Conservation (phyloP, 1,140 invertebrate genomes). For the Drosophila tani region DNA sequence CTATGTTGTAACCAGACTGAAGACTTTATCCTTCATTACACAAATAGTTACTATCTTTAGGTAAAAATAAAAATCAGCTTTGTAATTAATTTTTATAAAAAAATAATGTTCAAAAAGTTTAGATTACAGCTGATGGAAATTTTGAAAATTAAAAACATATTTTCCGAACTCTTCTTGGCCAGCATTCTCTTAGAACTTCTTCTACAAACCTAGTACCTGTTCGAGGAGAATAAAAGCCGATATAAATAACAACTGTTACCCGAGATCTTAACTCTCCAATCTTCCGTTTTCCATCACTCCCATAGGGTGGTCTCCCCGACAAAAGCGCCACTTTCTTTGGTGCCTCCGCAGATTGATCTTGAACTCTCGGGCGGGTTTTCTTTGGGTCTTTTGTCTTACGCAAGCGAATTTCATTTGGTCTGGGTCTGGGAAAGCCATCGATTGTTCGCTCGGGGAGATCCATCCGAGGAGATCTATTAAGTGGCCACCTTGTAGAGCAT, state of each 20-base stretch:
- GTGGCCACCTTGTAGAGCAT: conserved; percentile 63
- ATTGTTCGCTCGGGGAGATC: conserved; percentile 33
- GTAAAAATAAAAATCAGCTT: too few relatives aligned
- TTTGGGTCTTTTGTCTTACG: conserved; percentile 34
- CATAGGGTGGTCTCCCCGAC: conserved; percentile 31
- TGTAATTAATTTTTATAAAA: too few relatives aligned
- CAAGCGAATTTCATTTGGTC: conserved; percentile 28
- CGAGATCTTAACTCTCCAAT: conserved; percentile 25
- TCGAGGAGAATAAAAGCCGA: background rate
- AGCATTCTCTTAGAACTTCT: background rate
- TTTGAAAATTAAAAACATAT: background rate
- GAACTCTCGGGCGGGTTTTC: background rate
- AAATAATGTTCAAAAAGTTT: too few relatives aligned
- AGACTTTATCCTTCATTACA: background rate
- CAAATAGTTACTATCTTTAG: too few relatives aligned
- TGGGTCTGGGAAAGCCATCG: conserved; percentile 46
- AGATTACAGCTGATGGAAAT: too few relatives aligned
- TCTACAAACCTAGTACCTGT: background rate
- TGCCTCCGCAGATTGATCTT: conserved; percentile 32
- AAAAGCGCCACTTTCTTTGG: conserved; percentile 35
- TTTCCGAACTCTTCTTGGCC: background rate
- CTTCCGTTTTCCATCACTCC: conserved; percentile 28
- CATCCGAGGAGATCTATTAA: conserved; percentile 21
- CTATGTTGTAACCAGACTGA: background rate
- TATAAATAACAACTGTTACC: conserved; percentile 28